Conservation (phyloP, 1,140 invertebrate species). For the Scaptomyza montana region DNA sequence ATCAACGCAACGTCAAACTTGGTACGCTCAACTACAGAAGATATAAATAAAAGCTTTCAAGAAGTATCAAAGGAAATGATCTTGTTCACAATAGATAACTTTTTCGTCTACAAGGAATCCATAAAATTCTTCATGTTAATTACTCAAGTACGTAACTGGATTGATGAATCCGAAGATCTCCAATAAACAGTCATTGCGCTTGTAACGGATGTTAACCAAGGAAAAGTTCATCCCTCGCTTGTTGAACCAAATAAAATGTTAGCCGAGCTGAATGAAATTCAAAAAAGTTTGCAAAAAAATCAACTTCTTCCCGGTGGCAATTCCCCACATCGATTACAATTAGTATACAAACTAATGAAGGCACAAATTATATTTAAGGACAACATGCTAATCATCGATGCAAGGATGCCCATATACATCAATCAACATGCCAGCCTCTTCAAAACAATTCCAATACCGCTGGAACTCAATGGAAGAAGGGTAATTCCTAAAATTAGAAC, state of each 20-base stretch:
- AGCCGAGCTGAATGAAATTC: background rate
- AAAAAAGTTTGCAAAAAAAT: too few species aligned
- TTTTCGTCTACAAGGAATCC: background rate
- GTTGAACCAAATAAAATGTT: conserved; percentile 1
- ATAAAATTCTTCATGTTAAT: background rate
- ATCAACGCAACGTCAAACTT: background rate
- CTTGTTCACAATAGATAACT: background rate
- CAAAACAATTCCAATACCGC: too few species aligned
- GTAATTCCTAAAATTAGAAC: too few species aligned
- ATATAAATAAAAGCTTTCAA: background rate
- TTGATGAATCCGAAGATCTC: background rate
- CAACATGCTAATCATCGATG: background rate
- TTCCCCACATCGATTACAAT: background rate
- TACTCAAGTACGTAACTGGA: background rate
- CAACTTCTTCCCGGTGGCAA: background rate
- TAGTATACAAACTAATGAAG: conserved; percentile 1
- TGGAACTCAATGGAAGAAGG: too few species aligned
- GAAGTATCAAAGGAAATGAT: background rate
- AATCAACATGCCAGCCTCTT: too few species aligned
- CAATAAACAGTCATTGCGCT: background rate
- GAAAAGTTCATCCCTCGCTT: background rate
- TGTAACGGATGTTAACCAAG: too few species aligned
- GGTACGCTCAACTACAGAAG: too few species aligned
- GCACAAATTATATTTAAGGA: background rate
- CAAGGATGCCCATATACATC: background rate